Evolutionary conservation across 2,797 vertebrate species (phyloP).

Genomic region (Hydrophis major): DNA sequence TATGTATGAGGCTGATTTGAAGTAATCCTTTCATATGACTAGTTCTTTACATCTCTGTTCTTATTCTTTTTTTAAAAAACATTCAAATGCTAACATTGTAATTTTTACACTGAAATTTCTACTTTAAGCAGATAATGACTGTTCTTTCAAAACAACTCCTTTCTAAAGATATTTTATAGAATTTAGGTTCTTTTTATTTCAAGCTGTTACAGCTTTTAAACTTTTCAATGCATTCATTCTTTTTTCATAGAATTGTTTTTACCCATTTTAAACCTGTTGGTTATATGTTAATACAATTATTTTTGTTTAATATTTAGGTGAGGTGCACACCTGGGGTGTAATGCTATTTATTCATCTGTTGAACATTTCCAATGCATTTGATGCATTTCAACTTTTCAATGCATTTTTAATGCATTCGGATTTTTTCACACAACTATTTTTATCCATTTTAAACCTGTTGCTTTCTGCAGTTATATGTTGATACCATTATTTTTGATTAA

Average conservation of each 20-base stretch:
- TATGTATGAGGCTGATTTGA: neutral
- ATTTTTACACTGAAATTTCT: neutral
- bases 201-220: neutral
- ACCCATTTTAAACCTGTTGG: neutral
- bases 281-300: constrained; percentile 11
- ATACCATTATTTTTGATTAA: constrained; percentile 36
- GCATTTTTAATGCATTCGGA: neutral
- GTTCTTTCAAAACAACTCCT: neutral
- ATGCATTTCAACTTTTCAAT: neutral
- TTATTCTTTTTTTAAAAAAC: neutral
- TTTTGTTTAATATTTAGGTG: constrained; percentile 75
- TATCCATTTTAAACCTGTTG: neutral
- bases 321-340: constrained; percentile 99
- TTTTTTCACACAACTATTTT: neutral
- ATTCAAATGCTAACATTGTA: neutral
- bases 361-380: too few species aligned
- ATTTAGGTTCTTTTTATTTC: neutral
- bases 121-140: neutral
- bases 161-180: neutral
- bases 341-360: constrained; percentile 96
- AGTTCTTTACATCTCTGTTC: neutral
- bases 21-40: neutral
- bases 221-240: neutral
- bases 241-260: neutral
- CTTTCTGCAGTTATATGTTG: constrained; percentile 1